phyloP scores from a whole-genome alignment of 2,888 invertebrate species.

The Philopedon plagiatum region DNA sequence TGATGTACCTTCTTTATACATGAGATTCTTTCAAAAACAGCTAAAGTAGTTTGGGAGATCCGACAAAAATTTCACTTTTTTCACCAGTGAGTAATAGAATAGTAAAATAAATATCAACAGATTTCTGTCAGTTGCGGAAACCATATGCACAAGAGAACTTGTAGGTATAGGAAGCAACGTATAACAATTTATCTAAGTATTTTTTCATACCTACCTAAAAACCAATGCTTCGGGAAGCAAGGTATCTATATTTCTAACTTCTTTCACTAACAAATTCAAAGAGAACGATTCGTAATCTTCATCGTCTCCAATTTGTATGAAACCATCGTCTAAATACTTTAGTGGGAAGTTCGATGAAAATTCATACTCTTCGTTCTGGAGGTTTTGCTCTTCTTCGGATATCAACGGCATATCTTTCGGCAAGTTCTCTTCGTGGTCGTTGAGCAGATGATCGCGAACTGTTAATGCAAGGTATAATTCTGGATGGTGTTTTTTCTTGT shows the following conservation, averaged over 20 bases:
- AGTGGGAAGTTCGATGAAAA: slow-evolving; percentile 62
- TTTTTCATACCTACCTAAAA: slow-evolving; percentile 52
- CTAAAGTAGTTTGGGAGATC: too few relatives aligned
- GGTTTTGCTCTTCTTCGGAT: slow-evolving; percentile 54
- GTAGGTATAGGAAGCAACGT: too few relatives aligned
- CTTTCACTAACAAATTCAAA: slow-evolving; percentile 72
- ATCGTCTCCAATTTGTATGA: slow-evolving; percentile 71
- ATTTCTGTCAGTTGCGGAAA: too few relatives aligned
- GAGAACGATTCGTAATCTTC: slow-evolving; percentile 68
- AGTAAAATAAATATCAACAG: too few relatives aligned
- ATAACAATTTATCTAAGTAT: too few relatives aligned
- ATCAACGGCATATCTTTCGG: slow-evolving; percentile 58
- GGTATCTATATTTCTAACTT: slow-evolving; percentile 73
- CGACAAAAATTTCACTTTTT: too few relatives aligned
- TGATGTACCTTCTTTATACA: too few relatives aligned
- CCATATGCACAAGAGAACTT: too few relatives aligned
- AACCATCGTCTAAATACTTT: slow-evolving; percentile 71
- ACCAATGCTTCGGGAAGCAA: slow-evolving; percentile 66
- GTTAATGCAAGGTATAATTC: slow-evolving; percentile 75
- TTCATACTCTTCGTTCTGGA: slow-evolving; percentile 35
- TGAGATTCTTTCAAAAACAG: too few relatives aligned
- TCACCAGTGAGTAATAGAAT: too few relatives aligned
- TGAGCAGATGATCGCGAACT: slow-evolving; percentile 72
- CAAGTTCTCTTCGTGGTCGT: slow-evolving; percentile 57
- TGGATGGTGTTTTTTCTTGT: slow-evolving; percentile 70